Conservation (phyloP, 2,888 invertebrate genomes). For the Xylophagus ater region DNA sequence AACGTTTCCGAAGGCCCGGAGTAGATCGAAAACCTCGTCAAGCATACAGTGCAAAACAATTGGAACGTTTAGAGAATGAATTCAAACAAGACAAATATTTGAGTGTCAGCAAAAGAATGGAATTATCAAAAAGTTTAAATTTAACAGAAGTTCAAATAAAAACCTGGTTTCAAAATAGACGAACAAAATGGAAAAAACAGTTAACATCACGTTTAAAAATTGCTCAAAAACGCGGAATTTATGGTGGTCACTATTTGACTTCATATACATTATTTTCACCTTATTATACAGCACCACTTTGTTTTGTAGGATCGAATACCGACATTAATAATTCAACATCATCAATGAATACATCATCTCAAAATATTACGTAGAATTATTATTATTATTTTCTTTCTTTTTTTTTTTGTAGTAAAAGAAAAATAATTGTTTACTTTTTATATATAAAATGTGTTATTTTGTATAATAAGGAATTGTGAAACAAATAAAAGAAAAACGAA, state of each 20-base stretch:
- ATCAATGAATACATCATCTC: conserved; percentile 7
- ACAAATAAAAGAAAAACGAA: background rate
- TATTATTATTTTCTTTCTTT: no score
- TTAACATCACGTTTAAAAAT: conserved; percentile 80
- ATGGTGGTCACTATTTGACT: conserved; percentile 57
- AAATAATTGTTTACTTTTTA: background rate
- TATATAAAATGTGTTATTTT: background rate
- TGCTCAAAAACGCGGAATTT: conserved; percentile 74
- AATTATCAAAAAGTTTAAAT: conserved; percentile 76
- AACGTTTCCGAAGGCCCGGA: conserved; percentile 75
- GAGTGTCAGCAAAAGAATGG: conserved; percentile 90
- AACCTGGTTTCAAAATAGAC: conserved; percentile 91
- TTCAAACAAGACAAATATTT: conserved; percentile 94
- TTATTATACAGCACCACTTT: conserved; percentile 19
- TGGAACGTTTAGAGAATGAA: conserved; percentile 83
- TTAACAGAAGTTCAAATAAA: conserved; percentile 93
- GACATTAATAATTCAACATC: conserved; percentile 2
- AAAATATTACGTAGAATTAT: no score
- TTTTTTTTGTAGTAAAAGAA: no score
- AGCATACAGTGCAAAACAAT: conserved; percentile 89
- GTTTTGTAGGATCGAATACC: conserved; percentile 25
- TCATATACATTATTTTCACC: conserved; percentile 18
- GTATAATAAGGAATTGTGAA: background rate
- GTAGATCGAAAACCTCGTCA: conserved; percentile 91
- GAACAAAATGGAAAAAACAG: conserved; percentile 97